Evolutionary conservation across 2,888 invertebrate genomes (phyloP).

Genomic region (Timema cristinae): DNA sequence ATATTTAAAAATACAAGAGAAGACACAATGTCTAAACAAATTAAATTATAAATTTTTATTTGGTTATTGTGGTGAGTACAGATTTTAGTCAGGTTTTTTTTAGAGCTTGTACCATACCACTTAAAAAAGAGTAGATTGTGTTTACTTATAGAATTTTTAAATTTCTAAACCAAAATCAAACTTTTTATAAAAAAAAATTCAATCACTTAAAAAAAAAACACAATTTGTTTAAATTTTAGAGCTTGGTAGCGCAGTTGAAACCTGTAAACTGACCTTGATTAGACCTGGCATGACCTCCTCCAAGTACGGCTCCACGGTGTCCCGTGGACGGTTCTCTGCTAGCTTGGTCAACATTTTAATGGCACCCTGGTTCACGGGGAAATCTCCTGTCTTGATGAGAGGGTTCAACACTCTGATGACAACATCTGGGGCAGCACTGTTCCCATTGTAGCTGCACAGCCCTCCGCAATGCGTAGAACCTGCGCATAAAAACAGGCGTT

Average conservation of each 20-base stretch:
- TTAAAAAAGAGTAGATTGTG: no score
- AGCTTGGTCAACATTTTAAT: conserved; percentile 87
- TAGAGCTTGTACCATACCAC: no score
- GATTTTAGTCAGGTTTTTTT: no score
- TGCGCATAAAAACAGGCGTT: conserved; percentile 37
- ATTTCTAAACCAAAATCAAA: no score
- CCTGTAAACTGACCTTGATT: conserved; percentile 60
- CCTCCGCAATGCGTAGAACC: conserved; percentile 82
- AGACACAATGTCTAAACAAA: no score
- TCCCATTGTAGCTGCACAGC: conserved; percentile 73
- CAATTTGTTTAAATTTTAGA: no score
- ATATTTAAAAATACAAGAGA: no score
- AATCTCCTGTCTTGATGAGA: conserved; percentile 81
- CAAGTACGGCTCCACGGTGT: conserved; percentile 70
- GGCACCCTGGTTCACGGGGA: conserved; percentile 85
- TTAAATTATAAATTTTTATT: no score
- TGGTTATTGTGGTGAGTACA: no score
- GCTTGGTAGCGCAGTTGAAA: not conserved
- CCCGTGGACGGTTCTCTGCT: conserved; percentile 68
- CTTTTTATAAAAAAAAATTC: no score
- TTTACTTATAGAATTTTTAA: no score
- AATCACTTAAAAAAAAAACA: no score
- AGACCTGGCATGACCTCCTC: conserved; percentile 82
- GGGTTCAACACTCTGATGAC: conserved; percentile 73
- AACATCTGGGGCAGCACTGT: conserved; percentile 76